Conservation (phyloP, 2,113 vertebrate species). For the Theristicus caerulescens region DNA sequence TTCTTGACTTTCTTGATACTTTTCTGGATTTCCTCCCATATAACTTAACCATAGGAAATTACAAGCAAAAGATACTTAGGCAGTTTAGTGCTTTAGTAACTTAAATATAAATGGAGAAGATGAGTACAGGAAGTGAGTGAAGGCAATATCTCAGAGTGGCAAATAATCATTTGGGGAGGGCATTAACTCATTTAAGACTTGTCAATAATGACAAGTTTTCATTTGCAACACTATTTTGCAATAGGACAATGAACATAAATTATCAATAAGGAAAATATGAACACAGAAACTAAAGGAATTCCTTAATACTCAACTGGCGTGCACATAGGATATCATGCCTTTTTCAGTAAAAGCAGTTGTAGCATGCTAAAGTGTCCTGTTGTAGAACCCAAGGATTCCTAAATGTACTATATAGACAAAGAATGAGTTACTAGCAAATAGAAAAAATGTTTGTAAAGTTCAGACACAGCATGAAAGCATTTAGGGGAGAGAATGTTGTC, state of each 20-base stretch:
- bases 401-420: accelerated
- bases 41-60: neutral
- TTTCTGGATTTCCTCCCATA: neutral
- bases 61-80: neutral
- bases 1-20: neutral
- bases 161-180: neutral
- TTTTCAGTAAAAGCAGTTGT: neutral
- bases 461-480: neutral
- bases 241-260: neutral
- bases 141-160: neutral
- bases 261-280: neutral
- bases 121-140: neutral
- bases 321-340: neutral
- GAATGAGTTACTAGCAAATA: neutral
- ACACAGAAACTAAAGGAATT: neutral
- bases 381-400: neutral
- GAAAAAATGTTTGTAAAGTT: neutral
- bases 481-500: neutral
- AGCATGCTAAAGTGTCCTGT: neutral
- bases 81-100: neutral
- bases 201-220: neutral
- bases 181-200: neutral
- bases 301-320: neutral
- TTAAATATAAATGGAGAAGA: neutral
- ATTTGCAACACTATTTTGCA: neutral